Evolutionary conservation across 2,113 vertebrate genomes (phyloP).

Genomic region (Tachuris rubrigastra): DNA sequence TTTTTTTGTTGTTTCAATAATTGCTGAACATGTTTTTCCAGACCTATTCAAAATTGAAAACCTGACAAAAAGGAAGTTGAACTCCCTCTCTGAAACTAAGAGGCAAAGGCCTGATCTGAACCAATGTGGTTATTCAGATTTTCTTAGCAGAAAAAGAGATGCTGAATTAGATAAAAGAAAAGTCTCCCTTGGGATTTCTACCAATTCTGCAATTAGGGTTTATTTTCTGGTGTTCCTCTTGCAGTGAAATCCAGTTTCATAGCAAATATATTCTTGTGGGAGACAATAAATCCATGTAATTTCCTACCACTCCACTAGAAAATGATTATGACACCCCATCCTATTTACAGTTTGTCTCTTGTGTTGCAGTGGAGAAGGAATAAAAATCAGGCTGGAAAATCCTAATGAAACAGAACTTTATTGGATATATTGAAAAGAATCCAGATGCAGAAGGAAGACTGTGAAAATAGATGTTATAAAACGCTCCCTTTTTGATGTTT

Average conservation of each 20-base stretch:
- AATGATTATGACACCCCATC: not conserved
- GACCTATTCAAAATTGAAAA: not conserved
- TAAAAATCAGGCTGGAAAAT: not conserved
- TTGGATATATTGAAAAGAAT: not conserved
- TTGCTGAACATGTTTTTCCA: not conserved
- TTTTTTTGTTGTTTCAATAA: not conserved
- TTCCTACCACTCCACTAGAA: not conserved
- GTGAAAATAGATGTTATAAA: not conserved
- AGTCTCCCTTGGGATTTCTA: not conserved
- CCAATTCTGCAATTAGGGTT: not conserved
- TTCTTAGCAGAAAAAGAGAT: not conserved
- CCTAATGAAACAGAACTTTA: not conserved
- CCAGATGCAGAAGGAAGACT: not conserved
- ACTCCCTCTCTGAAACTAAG: not conserved
- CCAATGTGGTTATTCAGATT: not conserved
- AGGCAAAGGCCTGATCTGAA: not conserved
- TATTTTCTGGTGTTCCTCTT: not conserved
- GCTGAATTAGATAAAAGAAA: not conserved
- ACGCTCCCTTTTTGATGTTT: not conserved
- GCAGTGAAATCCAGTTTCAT: not conserved
- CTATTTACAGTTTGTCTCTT: not conserved
- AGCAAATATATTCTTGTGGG: not conserved
- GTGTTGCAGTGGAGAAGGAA: not conserved
- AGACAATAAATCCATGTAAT: not conserved
- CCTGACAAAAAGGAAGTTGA: not conserved